Percentiles rank a stretch among this genome's conserved stretches.
Conservation (phyloP, 1,140 invertebrate species). For the Leptopilina clavipes region DNA sequence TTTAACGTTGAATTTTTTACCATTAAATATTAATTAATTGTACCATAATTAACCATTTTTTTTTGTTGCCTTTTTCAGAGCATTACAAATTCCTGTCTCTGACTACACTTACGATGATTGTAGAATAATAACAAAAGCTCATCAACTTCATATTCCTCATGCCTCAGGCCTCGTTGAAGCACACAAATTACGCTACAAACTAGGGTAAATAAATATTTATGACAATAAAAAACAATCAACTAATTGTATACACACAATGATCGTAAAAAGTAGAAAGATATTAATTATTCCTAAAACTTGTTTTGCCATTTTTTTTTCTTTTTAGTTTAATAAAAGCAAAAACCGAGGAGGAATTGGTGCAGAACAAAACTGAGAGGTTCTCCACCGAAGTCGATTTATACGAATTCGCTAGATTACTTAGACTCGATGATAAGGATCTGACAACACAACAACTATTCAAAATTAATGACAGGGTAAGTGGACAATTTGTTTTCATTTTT, state of each 20-base stretch:
- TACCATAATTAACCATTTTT: too few species aligned
- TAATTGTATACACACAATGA: background rate
- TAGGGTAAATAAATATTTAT: conserved; percentile 77
- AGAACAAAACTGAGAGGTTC: conserved; percentile 69
- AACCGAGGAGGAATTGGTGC: conserved; percentile 70
- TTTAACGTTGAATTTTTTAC: too few species aligned
- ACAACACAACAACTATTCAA: conserved; percentile 79
- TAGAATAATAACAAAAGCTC: conserved; percentile 86
- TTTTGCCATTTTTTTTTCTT: conserved; percentile 39
- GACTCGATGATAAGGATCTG: conserved; percentile 76
- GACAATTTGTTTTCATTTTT: background rate
- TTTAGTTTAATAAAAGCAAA: conserved; percentile 72
- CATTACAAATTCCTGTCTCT: conserved; percentile 87
- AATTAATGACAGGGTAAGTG: conserved; percentile 81
- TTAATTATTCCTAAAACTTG: background rate
- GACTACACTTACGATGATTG: conserved; percentile 96
- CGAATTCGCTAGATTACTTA: conserved; percentile 80
- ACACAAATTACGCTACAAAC: conserved; percentile 82
- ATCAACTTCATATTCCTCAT: conserved; percentile 85
- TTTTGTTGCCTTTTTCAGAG: conserved; percentile 77
- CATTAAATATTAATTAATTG: too few species aligned
- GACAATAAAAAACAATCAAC: conserved; percentile 5
- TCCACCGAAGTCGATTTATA: conserved; percentile 75
- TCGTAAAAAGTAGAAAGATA: background rate
- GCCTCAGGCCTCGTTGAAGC: conserved; percentile 85